Evolutionary conservation across 1,140 invertebrate genomes (phyloP).

Genomic region (Drosophila malerkotliana): DNA sequence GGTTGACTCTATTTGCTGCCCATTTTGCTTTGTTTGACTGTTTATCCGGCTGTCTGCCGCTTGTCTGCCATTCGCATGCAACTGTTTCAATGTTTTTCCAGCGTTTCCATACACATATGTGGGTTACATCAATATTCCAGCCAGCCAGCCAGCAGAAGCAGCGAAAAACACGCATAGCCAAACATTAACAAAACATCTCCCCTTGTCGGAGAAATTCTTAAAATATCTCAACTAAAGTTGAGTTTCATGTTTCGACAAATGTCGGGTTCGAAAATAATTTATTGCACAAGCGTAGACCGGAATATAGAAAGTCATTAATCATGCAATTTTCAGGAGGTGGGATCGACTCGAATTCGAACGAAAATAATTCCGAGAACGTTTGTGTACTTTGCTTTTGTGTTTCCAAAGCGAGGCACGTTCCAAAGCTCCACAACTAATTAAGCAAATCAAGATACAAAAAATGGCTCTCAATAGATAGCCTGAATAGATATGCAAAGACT

Average conservation of each 20-base stretch:
- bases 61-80: constrained; percentile 67
- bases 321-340: constrained; percentile 50
- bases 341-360: not conserved
- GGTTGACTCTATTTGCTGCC: constrained; percentile 45
- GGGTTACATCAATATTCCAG: constrained; percentile 70
- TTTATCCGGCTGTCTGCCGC: constrained; percentile 35
- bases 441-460: constrained; percentile 72
- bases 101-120: constrained; percentile 41
- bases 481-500: constrained; percentile 31
- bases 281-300: constrained; percentile 45
- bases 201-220: constrained; percentile 32
- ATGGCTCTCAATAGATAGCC: constrained; percentile 57
- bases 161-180: constrained; percentile 20
- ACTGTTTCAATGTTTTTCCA: constrained; percentile 57
- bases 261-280: constrained; percentile 46
- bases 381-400: not conserved
- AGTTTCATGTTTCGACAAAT: constrained; percentile 51
- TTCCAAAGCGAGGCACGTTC: constrained; percentile 8
- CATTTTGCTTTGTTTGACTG: constrained; percentile 55
- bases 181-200: constrained; percentile 35
- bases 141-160: constrained; percentile 10
- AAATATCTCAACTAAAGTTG: constrained; percentile 35
- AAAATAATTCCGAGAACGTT: constrained; percentile 30
- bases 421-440: constrained; percentile 61
- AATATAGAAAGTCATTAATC: constrained; percentile 62